phyloP scores from a whole-genome alignment of 2,797 vertebrate species.

The Sternotherus odoratus region DNA sequence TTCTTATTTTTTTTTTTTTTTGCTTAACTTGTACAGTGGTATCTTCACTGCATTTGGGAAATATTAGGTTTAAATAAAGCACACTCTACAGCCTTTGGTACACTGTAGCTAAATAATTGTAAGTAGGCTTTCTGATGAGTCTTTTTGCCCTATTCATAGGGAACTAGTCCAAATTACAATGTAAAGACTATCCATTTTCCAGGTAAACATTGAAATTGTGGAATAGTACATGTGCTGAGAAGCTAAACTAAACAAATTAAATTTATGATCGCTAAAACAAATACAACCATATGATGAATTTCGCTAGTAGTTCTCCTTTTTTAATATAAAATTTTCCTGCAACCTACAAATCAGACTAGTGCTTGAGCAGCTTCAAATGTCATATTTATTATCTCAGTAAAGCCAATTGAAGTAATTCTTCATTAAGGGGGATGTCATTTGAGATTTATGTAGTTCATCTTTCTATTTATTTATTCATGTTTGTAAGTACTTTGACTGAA shows the following conservation, averaged over 20 bases:
- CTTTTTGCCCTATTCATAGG: constrained; percentile 66
- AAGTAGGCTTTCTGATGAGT: constrained; percentile 62
- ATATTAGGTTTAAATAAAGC: constrained; percentile 76
- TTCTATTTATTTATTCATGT: constrained; percentile 81
- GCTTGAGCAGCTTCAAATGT: constrained; percentile 77
- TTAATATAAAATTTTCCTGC: constrained; percentile 62
- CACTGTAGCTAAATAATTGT: constrained; percentile 72
- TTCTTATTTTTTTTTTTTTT: constrained; percentile 62
- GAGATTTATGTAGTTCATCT: constrained; percentile 62
- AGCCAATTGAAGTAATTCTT: constrained; percentile 65
- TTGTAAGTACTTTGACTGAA: constrained; percentile 74
- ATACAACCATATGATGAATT: constrained; percentile 73
- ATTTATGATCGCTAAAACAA: constrained; percentile 68
- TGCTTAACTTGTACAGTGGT: constrained; percentile 83
- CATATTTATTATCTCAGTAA: constrained; percentile 74
- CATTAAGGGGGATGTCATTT: constrained; percentile 71
- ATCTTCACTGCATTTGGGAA: constrained; percentile 78
- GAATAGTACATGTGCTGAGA: constrained; percentile 61
- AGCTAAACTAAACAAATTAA: constrained; percentile 70
- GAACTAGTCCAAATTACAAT: constrained; percentile 62
- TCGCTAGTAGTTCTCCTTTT: constrained; percentile 65
- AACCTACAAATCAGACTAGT: constrained; percentile 69
- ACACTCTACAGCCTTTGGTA: constrained; percentile 77
- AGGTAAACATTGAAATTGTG: constrained; percentile 46
- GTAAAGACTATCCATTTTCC: constrained; percentile 66